phyloP scores from a whole-genome alignment of 1,140 invertebrate species.

The Ditylenchus dipsaci region DNA sequence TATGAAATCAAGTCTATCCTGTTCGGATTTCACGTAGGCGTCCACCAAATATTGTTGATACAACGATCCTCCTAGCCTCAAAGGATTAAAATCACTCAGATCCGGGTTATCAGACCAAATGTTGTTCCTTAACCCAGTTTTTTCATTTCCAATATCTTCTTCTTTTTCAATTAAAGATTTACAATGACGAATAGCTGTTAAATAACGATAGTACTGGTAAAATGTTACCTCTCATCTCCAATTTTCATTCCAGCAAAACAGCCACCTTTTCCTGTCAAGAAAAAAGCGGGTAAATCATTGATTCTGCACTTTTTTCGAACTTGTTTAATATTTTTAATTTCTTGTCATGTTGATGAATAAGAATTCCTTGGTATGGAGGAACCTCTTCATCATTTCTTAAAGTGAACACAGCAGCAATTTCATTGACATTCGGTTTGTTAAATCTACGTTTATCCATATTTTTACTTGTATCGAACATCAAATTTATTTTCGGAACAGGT shows the following conservation, averaged over 20 bases:
- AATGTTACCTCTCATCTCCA: background rate
- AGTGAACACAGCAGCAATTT: slow-evolving; percentile 14
- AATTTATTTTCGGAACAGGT: background rate
- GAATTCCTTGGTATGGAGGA: slow-evolving; percentile 2
- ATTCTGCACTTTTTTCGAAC: slow-evolving; percentile 18
- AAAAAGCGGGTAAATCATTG: slow-evolving; percentile 24
- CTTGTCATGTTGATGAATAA: slow-evolving; percentile 17
- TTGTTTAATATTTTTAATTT: slow-evolving; percentile 12
- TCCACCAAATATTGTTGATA: slow-evolving; percentile 61
- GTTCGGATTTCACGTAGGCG: slow-evolving; percentile 63
- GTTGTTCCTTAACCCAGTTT: background rate
- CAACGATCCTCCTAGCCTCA: slow-evolving; percentile 44
- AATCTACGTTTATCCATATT: background rate
- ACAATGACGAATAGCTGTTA: background rate
- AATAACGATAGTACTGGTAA: slow-evolving; percentile 7
- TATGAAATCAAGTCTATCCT: slow-evolving; percentile 59
- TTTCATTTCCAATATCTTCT: background rate
- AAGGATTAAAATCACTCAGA: slow-evolving; percentile 31
- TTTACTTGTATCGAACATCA: background rate
- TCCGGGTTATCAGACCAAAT: background rate
- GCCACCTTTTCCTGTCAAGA: slow-evolving; percentile 26
- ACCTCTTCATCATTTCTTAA: slow-evolving; percentile 14
- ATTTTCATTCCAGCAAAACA: background rate
- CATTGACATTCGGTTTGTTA: slow-evolving; percentile 10
- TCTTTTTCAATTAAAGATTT: background rate